Evolutionary conservation across 2,888 invertebrate genomes (phyloP).

Genomic region (Perizoma affinitatum): DNA sequence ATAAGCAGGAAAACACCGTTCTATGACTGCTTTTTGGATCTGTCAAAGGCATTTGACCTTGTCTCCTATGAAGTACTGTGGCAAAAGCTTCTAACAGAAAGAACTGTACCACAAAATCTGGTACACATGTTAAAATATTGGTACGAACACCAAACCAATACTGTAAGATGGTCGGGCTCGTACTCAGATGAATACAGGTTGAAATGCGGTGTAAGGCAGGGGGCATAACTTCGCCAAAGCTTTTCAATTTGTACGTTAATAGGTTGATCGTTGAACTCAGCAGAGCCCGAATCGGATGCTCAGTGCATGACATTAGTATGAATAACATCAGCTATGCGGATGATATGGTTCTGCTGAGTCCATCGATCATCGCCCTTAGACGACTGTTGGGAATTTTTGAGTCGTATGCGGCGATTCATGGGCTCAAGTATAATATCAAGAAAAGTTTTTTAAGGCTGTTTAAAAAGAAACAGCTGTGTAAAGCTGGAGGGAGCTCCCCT

Average conservation of each 20-base stretch:
- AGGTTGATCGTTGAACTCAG: constrained; percentile 6
- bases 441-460: no score
- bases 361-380: constrained; percentile 7
- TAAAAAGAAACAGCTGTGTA: no score
- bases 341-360: constrained; percentile 17
- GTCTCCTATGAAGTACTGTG: no score
- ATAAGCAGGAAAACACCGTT: no score
- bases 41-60: no score
- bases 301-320: constrained; percentile 2
- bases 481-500: no score
- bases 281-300: constrained; percentile 5
- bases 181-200: neutral
- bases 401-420: constrained; percentile 4
- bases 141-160: constrained; percentile 1
- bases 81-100: no score
- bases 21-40: no score
- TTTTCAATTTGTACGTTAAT: constrained; percentile 2
- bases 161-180: neutral
- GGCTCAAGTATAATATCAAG: constrained; percentile 3
- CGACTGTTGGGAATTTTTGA: constrained; percentile 2
- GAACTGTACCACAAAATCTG: no score
- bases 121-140: constrained; percentile 1
- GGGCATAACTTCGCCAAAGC: constrained; percentile 1
- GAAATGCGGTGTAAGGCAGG: constrained; percentile 9
- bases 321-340: constrained; percentile 18